Evolutionary conservation across 1,140 invertebrate genomes (phyloP).

Genomic region (Nomia melanderi): DNA sequence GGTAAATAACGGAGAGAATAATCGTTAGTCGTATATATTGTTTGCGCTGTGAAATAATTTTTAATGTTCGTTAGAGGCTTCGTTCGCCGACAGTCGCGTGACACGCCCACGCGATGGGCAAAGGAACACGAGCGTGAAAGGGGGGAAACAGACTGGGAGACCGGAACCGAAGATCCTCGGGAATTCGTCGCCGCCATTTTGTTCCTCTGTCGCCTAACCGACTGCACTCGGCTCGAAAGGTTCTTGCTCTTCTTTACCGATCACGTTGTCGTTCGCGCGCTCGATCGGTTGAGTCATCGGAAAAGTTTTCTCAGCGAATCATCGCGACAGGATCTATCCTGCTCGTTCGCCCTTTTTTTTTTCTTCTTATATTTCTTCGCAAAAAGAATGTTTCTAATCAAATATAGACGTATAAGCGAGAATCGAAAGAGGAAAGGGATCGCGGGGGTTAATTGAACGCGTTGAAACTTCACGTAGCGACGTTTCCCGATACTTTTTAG

Average conservation of each 20-base stretch:
- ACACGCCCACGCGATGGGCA: background rate
- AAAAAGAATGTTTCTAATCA: no score
- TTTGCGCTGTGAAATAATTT: constrained; percentile 25
- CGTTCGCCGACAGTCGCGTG: background rate
- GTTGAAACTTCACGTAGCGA: background rate
- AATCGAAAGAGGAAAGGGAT: background rate
- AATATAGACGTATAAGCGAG: no score
- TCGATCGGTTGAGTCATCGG: background rate
- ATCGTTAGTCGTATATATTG: constrained; percentile 3
- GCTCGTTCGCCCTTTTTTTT: background rate
- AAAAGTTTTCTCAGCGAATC: background rate
- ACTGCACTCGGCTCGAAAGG: background rate
- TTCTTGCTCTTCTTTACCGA: background rate
- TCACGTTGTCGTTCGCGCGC: background rate
- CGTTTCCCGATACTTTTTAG: no score
- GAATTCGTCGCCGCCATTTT: constrained; percentile 21
- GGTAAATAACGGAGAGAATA: background rate
- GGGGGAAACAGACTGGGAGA: background rate
- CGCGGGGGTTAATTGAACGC: background rate
- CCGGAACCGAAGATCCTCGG: constrained; percentile 6
- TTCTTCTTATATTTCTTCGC: no score
- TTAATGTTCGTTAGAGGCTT: background rate
- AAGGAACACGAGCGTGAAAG: background rate
- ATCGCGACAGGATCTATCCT: background rate
- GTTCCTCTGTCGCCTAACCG: no score